phyloP scores from a whole-genome alignment of 2,113 vertebrate species.

The Gadus macrocephalus region DNA sequence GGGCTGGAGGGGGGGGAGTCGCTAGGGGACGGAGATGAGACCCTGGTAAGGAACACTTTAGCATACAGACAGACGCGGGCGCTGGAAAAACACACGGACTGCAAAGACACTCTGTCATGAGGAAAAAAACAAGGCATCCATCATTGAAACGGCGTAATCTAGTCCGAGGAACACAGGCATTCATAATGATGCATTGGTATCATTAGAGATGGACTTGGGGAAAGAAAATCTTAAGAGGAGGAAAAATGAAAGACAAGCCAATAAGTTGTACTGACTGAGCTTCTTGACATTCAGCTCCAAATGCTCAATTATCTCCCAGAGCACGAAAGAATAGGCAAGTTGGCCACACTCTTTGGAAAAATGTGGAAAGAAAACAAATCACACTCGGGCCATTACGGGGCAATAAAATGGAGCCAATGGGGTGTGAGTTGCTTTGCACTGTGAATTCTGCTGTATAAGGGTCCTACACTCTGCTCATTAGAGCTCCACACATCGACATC shows the following conservation, averaged over 20 bases:
- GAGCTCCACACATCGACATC: slow-evolving; percentile 8
- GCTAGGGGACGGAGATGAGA: background rate
- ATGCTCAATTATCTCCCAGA: slow-evolving; percentile 24
- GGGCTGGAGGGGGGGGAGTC: background rate
- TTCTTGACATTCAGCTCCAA: slow-evolving; percentile 25
- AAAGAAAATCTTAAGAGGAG: background rate
- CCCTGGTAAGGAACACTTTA: background rate
- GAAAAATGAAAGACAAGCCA: background rate
- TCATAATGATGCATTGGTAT: background rate
- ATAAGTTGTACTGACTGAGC: slow-evolving; percentile 18
- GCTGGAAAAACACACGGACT: no score
- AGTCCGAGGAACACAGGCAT: background rate
- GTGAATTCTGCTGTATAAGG: slow-evolving; percentile 52
- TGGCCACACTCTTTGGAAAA: slow-evolving; percentile 49
- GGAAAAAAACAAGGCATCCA: background rate
- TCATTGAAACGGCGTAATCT: background rate
- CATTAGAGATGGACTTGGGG: background rate
- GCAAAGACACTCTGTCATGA: background rate
- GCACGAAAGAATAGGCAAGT: slow-evolving; percentile 33
- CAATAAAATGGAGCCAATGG: slow-evolving; percentile 68
- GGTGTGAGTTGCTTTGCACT: slow-evolving; percentile 47
- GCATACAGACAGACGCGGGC: background rate
- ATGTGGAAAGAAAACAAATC: slow-evolving; percentile 59
- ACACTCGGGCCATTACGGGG: slow-evolving; percentile 49
- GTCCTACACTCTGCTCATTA: slow-evolving; percentile 43